Conservation (phyloP, 2,797 vertebrate genomes). For the Lithobates pipiens region DNA sequence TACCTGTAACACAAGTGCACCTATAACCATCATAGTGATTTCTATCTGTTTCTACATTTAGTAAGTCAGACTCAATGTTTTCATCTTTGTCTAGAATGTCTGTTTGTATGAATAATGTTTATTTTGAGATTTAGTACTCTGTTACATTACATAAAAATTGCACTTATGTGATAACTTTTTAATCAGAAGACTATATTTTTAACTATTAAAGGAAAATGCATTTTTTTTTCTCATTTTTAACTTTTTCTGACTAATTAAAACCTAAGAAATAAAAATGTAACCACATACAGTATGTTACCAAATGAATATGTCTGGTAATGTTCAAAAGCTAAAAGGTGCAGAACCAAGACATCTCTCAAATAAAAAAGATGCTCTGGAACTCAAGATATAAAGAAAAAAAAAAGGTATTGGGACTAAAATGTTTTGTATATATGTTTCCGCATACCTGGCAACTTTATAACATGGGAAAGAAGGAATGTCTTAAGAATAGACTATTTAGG, state of each 20-base stretch:
- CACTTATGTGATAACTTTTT: neutral
- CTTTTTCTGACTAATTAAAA: neutral
- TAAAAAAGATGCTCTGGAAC: too few species aligned
- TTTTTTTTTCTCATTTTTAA: too few species aligned
- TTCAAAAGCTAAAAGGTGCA: neutral
- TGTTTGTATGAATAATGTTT: neutral
- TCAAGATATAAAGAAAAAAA: neutral
- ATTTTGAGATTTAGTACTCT: neutral
- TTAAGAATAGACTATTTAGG: too few species aligned
- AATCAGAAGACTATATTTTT: neutral
- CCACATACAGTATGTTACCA: neutral
- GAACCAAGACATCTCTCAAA: neutral
- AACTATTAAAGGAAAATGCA: neutral
- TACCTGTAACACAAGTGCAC: too few species aligned
- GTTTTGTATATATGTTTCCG: too few species aligned
- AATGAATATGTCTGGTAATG: neutral
- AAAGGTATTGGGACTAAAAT: neutral
- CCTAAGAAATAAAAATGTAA: neutral
- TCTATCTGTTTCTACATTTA: too few species aligned
- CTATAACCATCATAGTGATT: too few species aligned
- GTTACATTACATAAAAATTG: neutral
- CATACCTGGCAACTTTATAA: too few species aligned
- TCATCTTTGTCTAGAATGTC: too few species aligned
- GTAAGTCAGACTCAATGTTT: neutral
- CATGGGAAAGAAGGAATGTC: too few species aligned